Evolutionary conservation across 1,140 invertebrate genomes (phyloP).

Genomic region (Hydropsyche tenuis): DNA sequence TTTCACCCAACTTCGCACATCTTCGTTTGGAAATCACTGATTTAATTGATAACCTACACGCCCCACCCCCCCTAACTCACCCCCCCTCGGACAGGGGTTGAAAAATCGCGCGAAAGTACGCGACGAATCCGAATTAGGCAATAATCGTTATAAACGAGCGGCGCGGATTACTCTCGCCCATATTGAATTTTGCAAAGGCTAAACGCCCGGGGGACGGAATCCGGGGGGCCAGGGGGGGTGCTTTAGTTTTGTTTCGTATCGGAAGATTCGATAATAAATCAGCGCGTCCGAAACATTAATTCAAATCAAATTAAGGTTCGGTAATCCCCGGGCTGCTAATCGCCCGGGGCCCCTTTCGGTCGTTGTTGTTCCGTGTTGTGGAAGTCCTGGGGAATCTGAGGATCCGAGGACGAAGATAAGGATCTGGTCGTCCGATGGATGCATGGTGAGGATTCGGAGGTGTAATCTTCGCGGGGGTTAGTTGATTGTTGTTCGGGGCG

Average conservation of each 20-base stretch:
- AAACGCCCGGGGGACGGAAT: no score
- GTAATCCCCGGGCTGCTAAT: constrained; percentile 45
- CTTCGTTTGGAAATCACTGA: no score
- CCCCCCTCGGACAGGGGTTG: not conserved
- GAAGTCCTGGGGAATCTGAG: no score
- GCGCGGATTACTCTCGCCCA: constrained; percentile 45
- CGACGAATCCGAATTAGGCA: constrained; percentile 32
- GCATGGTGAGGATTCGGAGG: no score
- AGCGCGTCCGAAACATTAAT: constrained; percentile 49
- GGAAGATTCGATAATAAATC: constrained; percentile 44
- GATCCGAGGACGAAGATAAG: no score
- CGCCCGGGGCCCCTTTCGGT: not conserved
- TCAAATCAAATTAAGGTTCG: constrained; percentile 49
- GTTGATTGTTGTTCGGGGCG: no score
- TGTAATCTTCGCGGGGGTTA: no score
- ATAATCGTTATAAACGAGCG: constrained; percentile 51
- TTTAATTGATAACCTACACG: no score
- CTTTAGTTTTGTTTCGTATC: constrained; percentile 25
- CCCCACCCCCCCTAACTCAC: no score
- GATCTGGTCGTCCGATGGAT: no score
- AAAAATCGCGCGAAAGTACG: constrained; percentile 13
- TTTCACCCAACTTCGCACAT: no score
- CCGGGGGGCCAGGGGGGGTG: not conserved
- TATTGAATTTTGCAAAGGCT: constrained; percentile 30
- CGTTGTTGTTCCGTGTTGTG: no score